Conservation (phyloP, 2,113 vertebrate genomes). For the Casuarius casuarius region DNA sequence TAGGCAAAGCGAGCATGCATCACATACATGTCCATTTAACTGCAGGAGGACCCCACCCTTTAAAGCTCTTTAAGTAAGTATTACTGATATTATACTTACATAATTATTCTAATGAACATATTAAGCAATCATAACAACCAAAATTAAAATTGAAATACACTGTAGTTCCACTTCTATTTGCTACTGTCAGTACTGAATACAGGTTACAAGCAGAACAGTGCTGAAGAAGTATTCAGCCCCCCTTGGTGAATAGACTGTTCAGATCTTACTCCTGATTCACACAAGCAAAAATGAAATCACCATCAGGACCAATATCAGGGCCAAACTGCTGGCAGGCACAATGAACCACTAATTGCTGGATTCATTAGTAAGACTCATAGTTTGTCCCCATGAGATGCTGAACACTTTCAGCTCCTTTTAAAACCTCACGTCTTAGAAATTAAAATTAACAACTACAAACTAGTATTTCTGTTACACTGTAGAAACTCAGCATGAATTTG, state of each 20-base stretch:
- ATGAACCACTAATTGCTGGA: conserved; percentile 66
- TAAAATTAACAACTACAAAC: conserved; percentile 65
- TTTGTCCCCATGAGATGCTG: conserved; percentile 60
- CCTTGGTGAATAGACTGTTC: conserved; percentile 18
- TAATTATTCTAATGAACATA: neutral
- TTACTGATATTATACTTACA: neutral
- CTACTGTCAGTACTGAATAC: neutral
- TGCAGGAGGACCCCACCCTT: neutral
- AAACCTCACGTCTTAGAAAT: conserved; percentile 51
- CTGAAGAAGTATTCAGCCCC: neutral
- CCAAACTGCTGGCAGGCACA: conserved; percentile 71
- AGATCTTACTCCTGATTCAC: conserved; percentile 41
- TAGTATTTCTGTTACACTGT: conserved; percentile 42
- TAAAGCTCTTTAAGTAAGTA: neutral
- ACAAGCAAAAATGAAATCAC: conserved; percentile 54
- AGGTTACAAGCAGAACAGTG: neutral
- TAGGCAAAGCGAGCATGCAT: neutral
- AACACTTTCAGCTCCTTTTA: conserved; percentile 54
- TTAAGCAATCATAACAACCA: neutral
- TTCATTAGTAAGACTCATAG: conserved; percentile 69
- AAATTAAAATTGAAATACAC: neutral
- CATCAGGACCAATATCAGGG: conserved; percentile 34
- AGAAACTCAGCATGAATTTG: conserved; percentile 46
- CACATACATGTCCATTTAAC: neutral
- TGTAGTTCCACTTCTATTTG: neutral